Evolutionary conservation across 2,888 invertebrate genomes (phyloP), one percentile per base, ranked within the genome.

Genomic region (Coelinius sp.): DNA sequence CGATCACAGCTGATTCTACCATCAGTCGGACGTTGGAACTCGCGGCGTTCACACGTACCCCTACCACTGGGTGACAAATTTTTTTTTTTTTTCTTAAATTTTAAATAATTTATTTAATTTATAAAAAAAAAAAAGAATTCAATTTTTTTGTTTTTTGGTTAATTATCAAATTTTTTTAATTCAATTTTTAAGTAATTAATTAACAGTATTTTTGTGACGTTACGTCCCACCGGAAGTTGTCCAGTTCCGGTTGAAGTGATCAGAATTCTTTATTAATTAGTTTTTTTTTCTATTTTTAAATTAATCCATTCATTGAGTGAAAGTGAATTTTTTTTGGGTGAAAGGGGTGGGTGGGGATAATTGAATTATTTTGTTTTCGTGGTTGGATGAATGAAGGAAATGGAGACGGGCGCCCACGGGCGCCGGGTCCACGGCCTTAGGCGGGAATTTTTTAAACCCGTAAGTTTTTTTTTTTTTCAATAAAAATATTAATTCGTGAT

Each of bases 391-490:
- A 52, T 53, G 64, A 64, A 53, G 41, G 22, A 41, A n/a, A 22
- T 52, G 59, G 68, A 44, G 27, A 24, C n/a, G 46, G 44, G 41
- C 27, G 44, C 25, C 25, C 14, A 24, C 41, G 41, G 75, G 53
- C 75, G 69, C 70, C 66, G 73, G 62, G 70, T 75, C 63, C 70
- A 73, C 31, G 74, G 73, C 38, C 74, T 73, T 49, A 71, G 75
- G 31, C 73, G 73, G 59, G 75, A 69, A 65, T 75, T 77, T 74
- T 77, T 75, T 68, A 75, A 75, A 66, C 64, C 65, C 59, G 77
- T 77, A 68, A 77, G 75, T 76, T 71, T 3, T 52, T 53, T 56
- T 41, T 38, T n/a, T 41, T 8, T 1, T 25, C 27, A 8, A 41
- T 14, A 7, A n/a, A n/a, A n/a, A n/a, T n/a, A 46, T 10, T 41